Evolutionary conservation across 2,888 invertebrate species (phyloP).

Genomic region (Neoaliturus tenellus): DNA sequence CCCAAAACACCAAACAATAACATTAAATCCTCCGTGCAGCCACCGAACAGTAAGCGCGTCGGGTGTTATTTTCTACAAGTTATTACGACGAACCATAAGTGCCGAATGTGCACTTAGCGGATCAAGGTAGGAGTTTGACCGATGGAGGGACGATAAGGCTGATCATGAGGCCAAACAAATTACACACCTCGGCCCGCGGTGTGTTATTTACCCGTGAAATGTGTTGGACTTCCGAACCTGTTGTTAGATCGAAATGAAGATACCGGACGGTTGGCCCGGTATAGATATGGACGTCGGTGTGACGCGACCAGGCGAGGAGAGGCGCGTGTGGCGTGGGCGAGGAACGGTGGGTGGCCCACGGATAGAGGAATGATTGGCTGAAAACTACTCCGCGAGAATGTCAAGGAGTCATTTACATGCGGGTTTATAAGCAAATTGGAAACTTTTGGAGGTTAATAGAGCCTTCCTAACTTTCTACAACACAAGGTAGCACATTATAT

Average conservation of each 20-base stretch:
- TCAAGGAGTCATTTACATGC: no score
- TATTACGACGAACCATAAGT: background rate
- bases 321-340: background rate
- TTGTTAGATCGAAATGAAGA: slow-evolving; percentile 18
- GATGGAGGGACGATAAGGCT: background rate
- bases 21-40: slow-evolving; percentile 8
- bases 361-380: no score
- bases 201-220: slow-evolving; percentile 35
- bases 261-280: slow-evolving; percentile 1
- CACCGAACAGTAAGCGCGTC: slow-evolving; percentile 19
- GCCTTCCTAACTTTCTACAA: no score
- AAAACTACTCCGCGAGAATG: no score
- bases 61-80: slow-evolving; percentile 22
- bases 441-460: no score
- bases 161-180: slow-evolving; percentile 33
- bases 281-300: slow-evolving; percentile 7
- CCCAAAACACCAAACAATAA: slow-evolving; percentile 30
- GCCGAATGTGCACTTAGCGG: slow-evolving; percentile 26
- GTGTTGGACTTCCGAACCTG: slow-evolving; percentile 26
- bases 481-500: no score
- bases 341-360: background rate
- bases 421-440: no score
- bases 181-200: slow-evolving; percentile 7
- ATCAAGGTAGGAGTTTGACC: slow-evolving; percentile 3
- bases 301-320: no score